A percentile compares a stretch with the other conserved stretches of the same genome.
Conservation (phyloP, 37 sponge, comb jelly and placozoan species). For the Theonella swinhoei region DNA sequence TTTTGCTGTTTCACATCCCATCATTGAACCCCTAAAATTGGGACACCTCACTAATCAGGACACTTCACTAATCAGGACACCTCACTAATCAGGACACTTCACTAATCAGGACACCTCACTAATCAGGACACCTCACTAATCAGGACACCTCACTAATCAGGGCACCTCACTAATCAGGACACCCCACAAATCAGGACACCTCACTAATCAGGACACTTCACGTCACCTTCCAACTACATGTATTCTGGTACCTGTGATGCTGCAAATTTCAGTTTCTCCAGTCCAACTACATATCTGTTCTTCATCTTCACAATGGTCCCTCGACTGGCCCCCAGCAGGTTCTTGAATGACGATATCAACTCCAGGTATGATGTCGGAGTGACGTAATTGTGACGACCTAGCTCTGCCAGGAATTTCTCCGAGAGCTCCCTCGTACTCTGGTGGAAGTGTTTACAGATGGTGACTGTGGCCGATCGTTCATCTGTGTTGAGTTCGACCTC, state of each 20-base stretch:
- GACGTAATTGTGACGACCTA: slow-evolving; percentile 93
- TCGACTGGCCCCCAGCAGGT: slow-evolving; percentile 80
- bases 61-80: too few species aligned
- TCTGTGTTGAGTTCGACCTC: slow-evolving; percentile 87
- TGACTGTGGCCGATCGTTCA: slow-evolving; percentile 76
- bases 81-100: too few species aligned
- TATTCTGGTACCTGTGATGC: slow-evolving; percentile 89
- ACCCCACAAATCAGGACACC: too few species aligned
- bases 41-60: too few species aligned
- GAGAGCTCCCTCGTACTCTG: slow-evolving; percentile 81
- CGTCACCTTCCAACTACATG: too few species aligned
- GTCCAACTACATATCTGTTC: slow-evolving; percentile 93
- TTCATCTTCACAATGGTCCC: slow-evolving; percentile 85
- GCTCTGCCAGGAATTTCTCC: slow-evolving; percentile 66
- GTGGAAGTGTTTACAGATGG: slow-evolving; percentile 94
- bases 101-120: too few species aligned
- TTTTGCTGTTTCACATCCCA: too few species aligned
- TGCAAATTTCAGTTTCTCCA: slow-evolving; percentile 97
- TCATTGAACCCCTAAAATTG: too few species aligned
- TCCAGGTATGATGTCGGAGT: slow-evolving; percentile 99
- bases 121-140: too few species aligned
- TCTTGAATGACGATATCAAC: slow-evolving; percentile 97
- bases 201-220: too few species aligned
- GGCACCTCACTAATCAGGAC: too few species aligned
- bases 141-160: too few species aligned